A percentile compares a stretch with the other conserved stretches of the same genome.
Evolutionary conservation across 2,888 invertebrate genomes (phyloP).

Genomic region (Diadromus collaris): DNA sequence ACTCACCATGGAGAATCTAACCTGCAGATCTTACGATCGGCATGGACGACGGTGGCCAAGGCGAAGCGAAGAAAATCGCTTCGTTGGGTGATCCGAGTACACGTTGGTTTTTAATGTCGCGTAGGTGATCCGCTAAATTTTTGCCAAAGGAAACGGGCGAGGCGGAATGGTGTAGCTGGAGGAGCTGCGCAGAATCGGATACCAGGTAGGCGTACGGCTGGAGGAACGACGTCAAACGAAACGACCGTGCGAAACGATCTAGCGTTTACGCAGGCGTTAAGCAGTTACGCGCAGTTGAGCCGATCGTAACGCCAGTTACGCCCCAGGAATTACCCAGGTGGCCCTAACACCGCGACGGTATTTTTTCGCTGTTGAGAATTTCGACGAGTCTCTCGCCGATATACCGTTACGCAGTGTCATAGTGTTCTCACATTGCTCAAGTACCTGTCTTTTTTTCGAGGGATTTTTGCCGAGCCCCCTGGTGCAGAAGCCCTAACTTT

Average conservation of each 20-base stretch:
- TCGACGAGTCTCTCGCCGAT: constrained; percentile 22
- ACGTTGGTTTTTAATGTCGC: neutral
- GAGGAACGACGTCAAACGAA: constrained; percentile 45
- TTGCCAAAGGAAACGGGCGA: constrained; percentile 13
- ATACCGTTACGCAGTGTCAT: neutral
- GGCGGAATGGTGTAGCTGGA: constrained; percentile 2
- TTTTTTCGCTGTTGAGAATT: constrained; percentile 47
- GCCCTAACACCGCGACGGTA: constrained; percentile 27
- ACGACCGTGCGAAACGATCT: constrained; percentile 62
- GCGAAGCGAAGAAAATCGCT: too few species aligned
- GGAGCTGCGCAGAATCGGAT: neutral
- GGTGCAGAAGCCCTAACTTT: constrained; percentile 23
- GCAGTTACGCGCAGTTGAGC: constrained; percentile 68
- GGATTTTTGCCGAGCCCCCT: constrained; percentile 19
- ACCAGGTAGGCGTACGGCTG: constrained; percentile 2
- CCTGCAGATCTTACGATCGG: too few species aligned
- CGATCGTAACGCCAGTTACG: constrained; percentile 68
- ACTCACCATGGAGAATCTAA: too few species aligned
- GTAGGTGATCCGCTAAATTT: constrained; percentile 2
- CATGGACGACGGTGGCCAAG: too few species aligned
- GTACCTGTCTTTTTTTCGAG: constrained; percentile 14
- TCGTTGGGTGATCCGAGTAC: neutral
- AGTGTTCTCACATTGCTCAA: constrained; percentile 15
- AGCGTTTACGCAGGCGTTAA: constrained; percentile 67
- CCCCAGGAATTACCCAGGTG: constrained; percentile 62